Evolutionary conservation across 2,888 invertebrate species (phyloP).

Genomic region (Drosophila anomelani): DNA sequence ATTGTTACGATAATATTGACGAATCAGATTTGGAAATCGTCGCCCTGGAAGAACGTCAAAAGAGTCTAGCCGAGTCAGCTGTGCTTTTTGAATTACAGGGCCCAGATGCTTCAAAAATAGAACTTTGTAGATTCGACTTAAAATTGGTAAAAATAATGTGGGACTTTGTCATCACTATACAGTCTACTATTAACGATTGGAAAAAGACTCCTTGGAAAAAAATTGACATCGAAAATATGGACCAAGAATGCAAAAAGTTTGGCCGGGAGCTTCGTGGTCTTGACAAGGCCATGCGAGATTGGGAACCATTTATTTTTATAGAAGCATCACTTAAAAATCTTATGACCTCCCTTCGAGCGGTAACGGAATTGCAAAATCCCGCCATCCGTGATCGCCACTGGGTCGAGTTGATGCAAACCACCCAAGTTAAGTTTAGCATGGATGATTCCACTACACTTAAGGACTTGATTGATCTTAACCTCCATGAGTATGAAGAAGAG

Average conservation of each 20-base stretch:
- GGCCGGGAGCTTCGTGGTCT: slow-evolving; percentile 92
- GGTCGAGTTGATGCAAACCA: slow-evolving; percentile 96
- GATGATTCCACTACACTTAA: slow-evolving; percentile 90
- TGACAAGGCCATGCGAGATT: slow-evolving; percentile 91
- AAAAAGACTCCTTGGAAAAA: slow-evolving; percentile 97
- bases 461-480: slow-evolving; percentile 93
- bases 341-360: slow-evolving; percentile 95
- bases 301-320: slow-evolving; percentile 92
- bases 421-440: slow-evolving; percentile 88
- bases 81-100: slow-evolving; percentile 93
- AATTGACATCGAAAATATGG: slow-evolving; percentile 97
- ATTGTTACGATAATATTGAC: slow-evolving; percentile 90
- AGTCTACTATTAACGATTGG: slow-evolving; percentile 95
- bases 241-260: slow-evolving; percentile 96
- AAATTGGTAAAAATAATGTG: slow-evolving; percentile 92
- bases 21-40: slow-evolving; percentile 88
- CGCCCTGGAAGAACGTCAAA: slow-evolving; percentile 89
- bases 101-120: slow-evolving; percentile 92
- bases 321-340: slow-evolving; percentile 95
- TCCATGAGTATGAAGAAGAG: slow-evolving; percentile 97
- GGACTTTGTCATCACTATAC: slow-evolving; percentile 94
- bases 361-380: slow-evolving; percentile 97
- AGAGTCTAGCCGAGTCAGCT: slow-evolving; percentile 89
- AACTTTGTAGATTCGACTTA: slow-evolving; percentile 91
- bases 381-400: slow-evolving; percentile 97